These are phyloP conservation scores for Manis pentadactyla DNA, from an alignment of 2,797 vertebrate genomes.

Conservation along the genomic window DNA sequence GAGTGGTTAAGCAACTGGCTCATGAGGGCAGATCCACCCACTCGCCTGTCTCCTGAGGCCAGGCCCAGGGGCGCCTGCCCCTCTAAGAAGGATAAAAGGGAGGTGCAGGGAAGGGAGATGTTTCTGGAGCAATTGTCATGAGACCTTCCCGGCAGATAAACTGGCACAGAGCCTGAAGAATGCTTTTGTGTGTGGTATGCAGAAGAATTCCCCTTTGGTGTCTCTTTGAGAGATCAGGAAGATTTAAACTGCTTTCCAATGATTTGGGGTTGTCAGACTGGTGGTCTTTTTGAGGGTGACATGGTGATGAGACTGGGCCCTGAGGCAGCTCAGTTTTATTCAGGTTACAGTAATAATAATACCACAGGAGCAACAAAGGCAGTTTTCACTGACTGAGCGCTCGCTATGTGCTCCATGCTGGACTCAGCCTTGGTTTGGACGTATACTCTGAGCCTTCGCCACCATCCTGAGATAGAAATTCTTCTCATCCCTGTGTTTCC, in stretches of 20 bases:
- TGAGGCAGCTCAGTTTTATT: neutral
- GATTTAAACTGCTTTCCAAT: neutral
- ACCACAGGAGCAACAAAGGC: neutral
- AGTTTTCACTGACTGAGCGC: rapidly evolving
- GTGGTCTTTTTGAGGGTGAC: neutral
- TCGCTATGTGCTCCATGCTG: rapidly evolving
- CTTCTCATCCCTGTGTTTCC: neutral
- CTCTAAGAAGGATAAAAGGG: neutral
- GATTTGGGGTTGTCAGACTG: neutral
- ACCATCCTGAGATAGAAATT: neutral
- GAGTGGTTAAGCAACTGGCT: neutral
- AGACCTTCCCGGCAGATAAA: neutral
- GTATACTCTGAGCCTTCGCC: neutral
- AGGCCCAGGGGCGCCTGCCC: neutral
- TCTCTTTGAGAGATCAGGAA: neutral
- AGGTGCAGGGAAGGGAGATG: neutral
- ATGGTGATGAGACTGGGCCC: neutral
- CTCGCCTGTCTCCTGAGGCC: neutral
- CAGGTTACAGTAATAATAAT: neutral
- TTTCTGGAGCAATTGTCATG: neutral
- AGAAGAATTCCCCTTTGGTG: neutral
- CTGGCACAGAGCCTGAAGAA: neutral
- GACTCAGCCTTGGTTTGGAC: neutral
- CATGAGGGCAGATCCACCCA: neutral
- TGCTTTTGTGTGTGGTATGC: neutral